Evolutionary conservation across 2,888 invertebrate species (phyloP).

Genomic region (Phyto melanocephala): DNA sequence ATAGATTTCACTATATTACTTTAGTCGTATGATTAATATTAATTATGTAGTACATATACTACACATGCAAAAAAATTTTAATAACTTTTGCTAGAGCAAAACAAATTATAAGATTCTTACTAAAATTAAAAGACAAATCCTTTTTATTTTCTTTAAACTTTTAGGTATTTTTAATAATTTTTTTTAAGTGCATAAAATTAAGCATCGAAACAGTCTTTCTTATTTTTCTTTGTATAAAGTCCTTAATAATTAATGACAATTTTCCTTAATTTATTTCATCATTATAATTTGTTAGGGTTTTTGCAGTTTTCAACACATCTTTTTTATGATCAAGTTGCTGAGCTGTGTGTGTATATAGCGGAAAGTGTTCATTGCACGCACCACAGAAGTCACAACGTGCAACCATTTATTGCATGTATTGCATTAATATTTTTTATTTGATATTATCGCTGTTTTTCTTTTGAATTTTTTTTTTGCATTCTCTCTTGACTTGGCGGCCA

Average conservation of each 20-base stretch:
- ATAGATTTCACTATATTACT: too few relatives aligned
- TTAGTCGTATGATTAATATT: conserved; percentile 13
- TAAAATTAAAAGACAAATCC: too few relatives aligned
- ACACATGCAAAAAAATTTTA: background rate
- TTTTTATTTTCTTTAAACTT: too few relatives aligned
- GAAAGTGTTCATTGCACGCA: conserved; percentile 59
- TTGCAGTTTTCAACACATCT: background rate
- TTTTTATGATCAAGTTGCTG: background rate
- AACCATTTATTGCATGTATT: conserved; percentile 42
- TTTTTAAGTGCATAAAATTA: too few relatives aligned
- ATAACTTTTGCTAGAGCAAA: too few relatives aligned
- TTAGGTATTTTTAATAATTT: too few relatives aligned
- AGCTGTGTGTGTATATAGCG: conserved; percentile 21
- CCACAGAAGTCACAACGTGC: conserved; percentile 61
- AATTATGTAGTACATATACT: background rate
- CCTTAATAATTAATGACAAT: background rate
- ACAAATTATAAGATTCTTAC: too few relatives aligned
- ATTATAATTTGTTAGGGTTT: conserved; percentile 2
- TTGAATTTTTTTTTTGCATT: conserved; percentile 17
- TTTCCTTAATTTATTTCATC: background rate
- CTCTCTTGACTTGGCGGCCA: conserved; percentile 52
- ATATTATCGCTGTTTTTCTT: background rate
- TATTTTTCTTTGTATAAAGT: background rate
- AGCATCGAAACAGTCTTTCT: too few relatives aligned
- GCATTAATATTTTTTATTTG: background rate